phyloP scores from a whole-genome alignment of 1,140 invertebrate species.

The Monochamus saltuarius region DNA sequence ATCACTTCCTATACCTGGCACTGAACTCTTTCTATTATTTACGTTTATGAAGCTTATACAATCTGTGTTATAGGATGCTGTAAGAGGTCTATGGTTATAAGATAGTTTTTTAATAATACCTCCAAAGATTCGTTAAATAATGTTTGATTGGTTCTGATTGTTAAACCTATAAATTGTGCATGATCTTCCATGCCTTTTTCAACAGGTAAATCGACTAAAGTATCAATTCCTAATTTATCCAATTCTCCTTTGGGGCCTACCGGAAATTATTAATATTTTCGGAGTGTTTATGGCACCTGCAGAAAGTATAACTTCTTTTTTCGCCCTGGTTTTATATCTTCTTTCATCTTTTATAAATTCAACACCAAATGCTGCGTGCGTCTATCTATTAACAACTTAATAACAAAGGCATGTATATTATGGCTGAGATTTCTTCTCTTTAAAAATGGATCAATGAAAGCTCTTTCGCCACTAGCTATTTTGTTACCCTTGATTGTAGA shows the following conservation, averaged over 20 bases:
- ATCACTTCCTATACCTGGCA: slow-evolving; percentile 26
- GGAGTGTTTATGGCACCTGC: slow-evolving; percentile 55
- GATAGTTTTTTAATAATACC: slow-evolving; percentile 22
- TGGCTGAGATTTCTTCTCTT: slow-evolving; percentile 65
- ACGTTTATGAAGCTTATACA: slow-evolving; percentile 19
- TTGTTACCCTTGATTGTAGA: slow-evolving; percentile 59
- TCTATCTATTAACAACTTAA: slow-evolving; percentile 28
- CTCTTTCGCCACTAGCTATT: slow-evolving; percentile 57
- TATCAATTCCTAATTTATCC: slow-evolving; percentile 41
- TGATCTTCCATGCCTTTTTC: slow-evolving; percentile 71
- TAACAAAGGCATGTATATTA: slow-evolving; percentile 60
- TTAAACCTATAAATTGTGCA: slow-evolving; percentile 58
- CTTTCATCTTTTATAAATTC: slow-evolving; percentile 55
- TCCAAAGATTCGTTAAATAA: slow-evolving; percentile 6
- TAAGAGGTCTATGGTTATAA: slow-evolving; percentile 15
- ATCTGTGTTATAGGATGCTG: not conserved
- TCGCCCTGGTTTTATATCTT: slow-evolving; percentile 55
- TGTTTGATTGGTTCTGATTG: slow-evolving; percentile 44
- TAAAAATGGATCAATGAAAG: slow-evolving; percentile 54
- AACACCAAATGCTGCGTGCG: slow-evolving; percentile 61
- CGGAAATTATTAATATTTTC: slow-evolving; percentile 60
- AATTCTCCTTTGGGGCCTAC: slow-evolving; percentile 54
- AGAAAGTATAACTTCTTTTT: slow-evolving; percentile 65
- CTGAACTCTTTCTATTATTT: not conserved
- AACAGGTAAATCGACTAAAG: slow-evolving; percentile 54